Evolutionary conservation across 2,888 invertebrate species (phyloP).

Genomic region (Siphonodentalium dalli): DNA sequence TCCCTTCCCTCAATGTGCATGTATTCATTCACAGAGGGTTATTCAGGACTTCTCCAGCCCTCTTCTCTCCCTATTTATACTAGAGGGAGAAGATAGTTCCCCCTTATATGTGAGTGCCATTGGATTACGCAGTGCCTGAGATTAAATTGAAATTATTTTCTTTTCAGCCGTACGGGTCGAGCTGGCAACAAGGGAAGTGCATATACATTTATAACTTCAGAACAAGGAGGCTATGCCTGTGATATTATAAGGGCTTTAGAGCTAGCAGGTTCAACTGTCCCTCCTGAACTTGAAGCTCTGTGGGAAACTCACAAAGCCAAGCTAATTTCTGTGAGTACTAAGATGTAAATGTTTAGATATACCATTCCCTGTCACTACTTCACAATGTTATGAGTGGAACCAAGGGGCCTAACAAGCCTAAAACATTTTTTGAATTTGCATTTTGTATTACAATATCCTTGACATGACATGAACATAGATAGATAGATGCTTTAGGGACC

Average conservation of each 20-base stretch:
- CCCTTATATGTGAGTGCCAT: background rate
- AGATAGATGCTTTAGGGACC: no score
- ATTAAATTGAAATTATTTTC: background rate
- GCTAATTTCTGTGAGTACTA: constrained; percentile 81
- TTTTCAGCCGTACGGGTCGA: constrained; percentile 69
- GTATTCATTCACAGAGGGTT: no score
- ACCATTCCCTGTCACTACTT: no score
- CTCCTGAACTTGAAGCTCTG: constrained; percentile 78
- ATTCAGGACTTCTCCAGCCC: no score
- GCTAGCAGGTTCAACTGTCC: constrained; percentile 78
- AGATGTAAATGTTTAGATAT: no score
- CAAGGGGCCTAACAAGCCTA: no score
- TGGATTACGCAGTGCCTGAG: background rate
- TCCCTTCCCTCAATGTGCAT: no score
- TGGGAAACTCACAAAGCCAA: constrained; percentile 79
- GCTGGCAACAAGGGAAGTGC: constrained; percentile 95
- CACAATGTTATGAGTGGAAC: no score
- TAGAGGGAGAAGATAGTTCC: background rate
- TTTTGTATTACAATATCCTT: no score
- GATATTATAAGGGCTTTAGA: constrained; percentile 93
- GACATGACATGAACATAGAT: no score
- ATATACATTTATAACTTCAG: constrained; percentile 94
- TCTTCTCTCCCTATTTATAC: no score
- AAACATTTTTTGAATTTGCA: no score
- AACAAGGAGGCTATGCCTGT: constrained; percentile 91